phyloP scores from a whole-genome alignment of 1,140 invertebrate genomes.

The Oncopeltus fasciatus region DNA sequence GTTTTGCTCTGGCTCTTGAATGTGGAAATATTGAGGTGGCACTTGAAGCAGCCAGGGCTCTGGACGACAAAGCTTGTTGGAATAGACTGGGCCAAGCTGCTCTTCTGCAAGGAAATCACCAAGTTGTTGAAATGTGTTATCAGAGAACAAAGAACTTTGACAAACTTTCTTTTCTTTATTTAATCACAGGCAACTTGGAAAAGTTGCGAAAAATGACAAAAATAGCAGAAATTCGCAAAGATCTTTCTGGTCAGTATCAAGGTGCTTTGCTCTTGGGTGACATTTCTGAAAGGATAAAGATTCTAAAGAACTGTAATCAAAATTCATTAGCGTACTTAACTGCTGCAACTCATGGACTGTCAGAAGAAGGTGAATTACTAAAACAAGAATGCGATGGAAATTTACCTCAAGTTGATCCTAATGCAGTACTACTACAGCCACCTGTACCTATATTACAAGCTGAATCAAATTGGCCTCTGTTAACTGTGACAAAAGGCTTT shows the following conservation, averaged over 20 bases:
- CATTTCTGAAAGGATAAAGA: slow-evolving; percentile 73
- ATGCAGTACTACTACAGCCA: slow-evolving; percentile 67
- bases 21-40: slow-evolving; percentile 97
- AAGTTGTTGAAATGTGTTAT: slow-evolving; percentile 94
- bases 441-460: slow-evolving; percentile 74
- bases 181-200: slow-evolving; percentile 96
- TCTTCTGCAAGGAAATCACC: slow-evolving; percentile 58
- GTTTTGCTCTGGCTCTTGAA: slow-evolving; percentile 89
- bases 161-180: slow-evolving; percentile 92
- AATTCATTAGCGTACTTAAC: slow-evolving; percentile 81
- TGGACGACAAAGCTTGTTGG: slow-evolving; percentile 93
- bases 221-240: slow-evolving; percentile 91
- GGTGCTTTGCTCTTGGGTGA: slow-evolving; percentile 86
- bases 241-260: slow-evolving; percentile 91
- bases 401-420: slow-evolving; percentile 58
- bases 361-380: slow-evolving; percentile 64
- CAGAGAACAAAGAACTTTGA: slow-evolving; percentile 99
- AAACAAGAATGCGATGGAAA: slow-evolving; percentile 46
- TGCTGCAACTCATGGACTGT: slow-evolving; percentile 82
- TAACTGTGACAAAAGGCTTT: slow-evolving; percentile 76
- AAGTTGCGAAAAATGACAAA: slow-evolving; percentile 98
- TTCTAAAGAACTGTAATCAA: slow-evolving; percentile 56
- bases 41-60: slow-evolving; percentile 77
- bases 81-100: slow-evolving; percentile 91
- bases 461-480: slow-evolving; percentile 89